Evolutionary conservation across 1,140 invertebrate species (phyloP).

Genomic region (Drosophila bocki): DNA sequence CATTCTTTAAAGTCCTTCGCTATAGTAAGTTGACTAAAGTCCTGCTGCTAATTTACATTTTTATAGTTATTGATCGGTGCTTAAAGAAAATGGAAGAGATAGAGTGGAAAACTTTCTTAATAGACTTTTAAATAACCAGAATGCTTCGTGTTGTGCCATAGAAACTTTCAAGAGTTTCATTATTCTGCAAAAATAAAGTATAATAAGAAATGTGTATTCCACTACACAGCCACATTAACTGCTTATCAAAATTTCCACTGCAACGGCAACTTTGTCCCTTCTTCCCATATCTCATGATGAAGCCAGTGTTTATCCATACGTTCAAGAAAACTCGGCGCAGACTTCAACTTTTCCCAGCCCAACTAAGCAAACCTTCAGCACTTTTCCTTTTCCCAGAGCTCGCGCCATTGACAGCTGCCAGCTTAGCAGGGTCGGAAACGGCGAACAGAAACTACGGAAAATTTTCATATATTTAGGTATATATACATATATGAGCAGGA

Average conservation of each 20-base stretch:
- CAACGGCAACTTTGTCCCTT: constrained; percentile 25
- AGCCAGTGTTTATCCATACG: constrained; percentile 47
- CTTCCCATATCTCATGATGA: constrained; percentile 25
- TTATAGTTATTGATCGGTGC: background rate
- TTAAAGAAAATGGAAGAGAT: background rate
- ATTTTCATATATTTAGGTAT: constrained; percentile 36
- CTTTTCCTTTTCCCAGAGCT: constrained; percentile 37
- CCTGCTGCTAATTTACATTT: background rate
- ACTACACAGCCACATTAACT: constrained; percentile 7
- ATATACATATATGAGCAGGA: constrained; percentile 3
- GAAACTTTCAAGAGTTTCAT: background rate
- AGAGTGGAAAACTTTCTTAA: constrained; percentile 3
- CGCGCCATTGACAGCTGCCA: constrained; percentile 58
- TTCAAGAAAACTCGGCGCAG: constrained; percentile 33
- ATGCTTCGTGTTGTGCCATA: too few species aligned
- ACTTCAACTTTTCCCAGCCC: constrained; percentile 30
- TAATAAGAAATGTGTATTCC: background rate
- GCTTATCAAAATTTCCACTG: constrained; percentile 30
- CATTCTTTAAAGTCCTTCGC: background rate
- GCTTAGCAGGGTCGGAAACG: constrained; percentile 33
- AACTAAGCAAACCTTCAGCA: constrained; percentile 45
- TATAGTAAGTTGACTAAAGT: background rate
- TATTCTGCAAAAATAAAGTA: background rate
- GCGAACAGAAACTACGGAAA: constrained; percentile 20
- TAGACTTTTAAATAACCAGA: background rate